phyloP scores from a whole-genome alignment of 1,140 invertebrate species.

The Drosophila pandora region DNA sequence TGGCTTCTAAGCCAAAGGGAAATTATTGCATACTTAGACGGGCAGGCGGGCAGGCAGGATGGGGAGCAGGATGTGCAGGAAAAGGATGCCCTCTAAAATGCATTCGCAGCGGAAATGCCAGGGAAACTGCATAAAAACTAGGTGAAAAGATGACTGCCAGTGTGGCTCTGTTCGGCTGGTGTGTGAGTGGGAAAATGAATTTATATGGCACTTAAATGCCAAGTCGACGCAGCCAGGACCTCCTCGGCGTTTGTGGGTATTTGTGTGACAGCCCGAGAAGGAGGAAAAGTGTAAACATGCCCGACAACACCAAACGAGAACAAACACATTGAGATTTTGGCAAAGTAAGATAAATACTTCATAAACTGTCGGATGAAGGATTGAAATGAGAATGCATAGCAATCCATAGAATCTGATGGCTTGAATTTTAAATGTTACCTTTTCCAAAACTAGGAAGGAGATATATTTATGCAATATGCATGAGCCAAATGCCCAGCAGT shows the following conservation, averaged over 20 bases:
- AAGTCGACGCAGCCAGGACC: slow-evolving; percentile 26
- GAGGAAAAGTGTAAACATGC: slow-evolving; percentile 42
- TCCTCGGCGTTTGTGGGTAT: not conserved
- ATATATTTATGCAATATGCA: not conserved
- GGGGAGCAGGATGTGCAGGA: slow-evolving; percentile 4
- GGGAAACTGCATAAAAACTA: slow-evolving; percentile 58
- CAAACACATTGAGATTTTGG: slow-evolving; percentile 49
- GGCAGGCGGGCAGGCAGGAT: not conserved
- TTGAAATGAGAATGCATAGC: slow-evolving; percentile 3
- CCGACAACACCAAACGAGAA: slow-evolving; percentile 36
- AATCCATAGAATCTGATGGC: not conserved
- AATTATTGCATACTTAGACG: slow-evolving; percentile 60
- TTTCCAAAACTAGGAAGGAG: not conserved
- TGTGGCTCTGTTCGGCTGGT: not conserved
- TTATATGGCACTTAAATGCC: slow-evolving; percentile 60
- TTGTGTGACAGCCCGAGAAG: slow-evolving; percentile 19
- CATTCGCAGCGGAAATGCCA: slow-evolving; percentile 44
- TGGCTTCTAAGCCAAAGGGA: slow-evolving; percentile 42
- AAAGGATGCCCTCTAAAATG: slow-evolving; percentile 15
- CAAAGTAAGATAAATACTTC: slow-evolving; percentile 47
- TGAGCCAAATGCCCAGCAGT: no score
- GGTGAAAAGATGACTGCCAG: slow-evolving; percentile 49
- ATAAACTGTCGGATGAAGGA: slow-evolving; percentile 26
- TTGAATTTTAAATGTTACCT: not conserved
- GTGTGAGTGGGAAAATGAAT: slow-evolving; percentile 44